These are phyloP conservation scores for Crematogaster levior DNA, from an alignment of 2,888 invertebrate genomes.

Conservation along the genomic window DNA sequence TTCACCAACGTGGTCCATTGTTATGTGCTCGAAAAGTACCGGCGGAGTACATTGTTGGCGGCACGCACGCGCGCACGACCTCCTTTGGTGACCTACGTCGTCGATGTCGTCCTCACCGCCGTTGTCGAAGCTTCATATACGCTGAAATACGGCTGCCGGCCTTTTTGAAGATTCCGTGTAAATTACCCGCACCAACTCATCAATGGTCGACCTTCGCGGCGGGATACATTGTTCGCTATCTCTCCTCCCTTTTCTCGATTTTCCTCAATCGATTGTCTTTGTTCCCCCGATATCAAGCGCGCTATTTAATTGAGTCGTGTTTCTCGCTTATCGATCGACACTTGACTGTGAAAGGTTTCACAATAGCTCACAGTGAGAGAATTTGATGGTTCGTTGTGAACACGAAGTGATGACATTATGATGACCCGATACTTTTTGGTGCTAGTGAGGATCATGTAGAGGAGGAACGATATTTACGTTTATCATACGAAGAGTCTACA, in stretches of 20 bases:
- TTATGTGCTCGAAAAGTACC: slow-evolving; percentile 79
- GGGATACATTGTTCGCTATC: slow-evolving; percentile 3
- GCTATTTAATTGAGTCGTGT: slow-evolving; percentile 9
- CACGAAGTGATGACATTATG: slow-evolving; percentile 29
- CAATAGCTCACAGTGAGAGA: neutral
- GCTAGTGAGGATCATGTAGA: slow-evolving; percentile 29
- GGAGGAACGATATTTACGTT: slow-evolving; percentile 1
- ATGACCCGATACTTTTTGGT: slow-evolving; percentile 19
- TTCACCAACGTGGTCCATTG: slow-evolving; percentile 80
- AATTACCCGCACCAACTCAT: slow-evolving; percentile 35
- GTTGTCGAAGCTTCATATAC: slow-evolving; percentile 25
- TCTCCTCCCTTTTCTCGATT: slow-evolving; percentile 6
- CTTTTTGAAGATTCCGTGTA: slow-evolving; percentile 50
- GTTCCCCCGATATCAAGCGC: neutral
- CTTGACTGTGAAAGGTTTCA: neutral
- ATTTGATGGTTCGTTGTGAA: neutral
- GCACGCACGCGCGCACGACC: slow-evolving; percentile 77
- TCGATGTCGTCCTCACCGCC: slow-evolving; percentile 29
- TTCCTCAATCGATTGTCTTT: slow-evolving; percentile 4
- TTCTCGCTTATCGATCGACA: neutral
- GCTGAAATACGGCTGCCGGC: slow-evolving; percentile 15
- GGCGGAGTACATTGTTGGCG: slow-evolving; percentile 79
- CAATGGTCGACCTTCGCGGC: slow-evolving; percentile 48
- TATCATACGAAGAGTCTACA: neutral
- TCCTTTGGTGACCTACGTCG: slow-evolving; percentile 66